phyloP scores from a whole-genome alignment of 1,140 invertebrate species.

The Eupeodes corollae region DNA sequence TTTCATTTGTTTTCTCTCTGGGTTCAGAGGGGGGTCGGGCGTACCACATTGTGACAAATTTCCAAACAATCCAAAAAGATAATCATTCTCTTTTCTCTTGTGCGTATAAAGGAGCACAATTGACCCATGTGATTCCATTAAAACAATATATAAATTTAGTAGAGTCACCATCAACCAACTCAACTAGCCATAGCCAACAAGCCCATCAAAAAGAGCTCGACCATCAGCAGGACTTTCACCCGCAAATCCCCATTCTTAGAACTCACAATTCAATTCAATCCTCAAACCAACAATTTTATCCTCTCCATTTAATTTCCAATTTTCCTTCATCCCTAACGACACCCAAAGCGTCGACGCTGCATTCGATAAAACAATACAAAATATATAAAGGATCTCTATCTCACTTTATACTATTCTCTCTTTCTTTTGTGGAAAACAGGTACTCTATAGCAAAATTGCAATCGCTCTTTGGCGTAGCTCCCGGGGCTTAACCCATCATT shows the following conservation, averaged over 20 bases:
- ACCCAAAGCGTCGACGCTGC: too few species aligned
- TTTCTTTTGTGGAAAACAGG: slow-evolving; percentile 28
- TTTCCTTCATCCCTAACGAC: too few species aligned
- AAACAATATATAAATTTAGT: neutral
- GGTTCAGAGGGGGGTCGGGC: neutral
- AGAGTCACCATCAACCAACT: slow-evolving; percentile 1
- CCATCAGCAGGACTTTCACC: too few species aligned
- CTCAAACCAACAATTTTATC: too few species aligned
- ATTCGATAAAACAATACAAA: too few species aligned
- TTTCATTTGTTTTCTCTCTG: neutral
- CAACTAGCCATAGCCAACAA: too few species aligned
- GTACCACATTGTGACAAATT: neutral
- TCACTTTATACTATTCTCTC: too few species aligned
- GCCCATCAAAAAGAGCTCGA: too few species aligned
- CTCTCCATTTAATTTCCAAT: neutral
- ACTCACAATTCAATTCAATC: too few species aligned
- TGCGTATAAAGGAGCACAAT: neutral
- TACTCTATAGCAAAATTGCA: slow-evolving; percentile 60
- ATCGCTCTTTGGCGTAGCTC: slow-evolving; percentile 60
- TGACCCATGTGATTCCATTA: too few species aligned
- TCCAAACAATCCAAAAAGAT: neutral
- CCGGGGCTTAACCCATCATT: slow-evolving; percentile 43
- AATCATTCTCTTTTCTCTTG: too few species aligned
- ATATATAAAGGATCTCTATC: too few species aligned
- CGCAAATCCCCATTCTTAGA: neutral